Conservation (phyloP, 2,113 vertebrate genomes). For the Tragelaphus scriptus region DNA sequence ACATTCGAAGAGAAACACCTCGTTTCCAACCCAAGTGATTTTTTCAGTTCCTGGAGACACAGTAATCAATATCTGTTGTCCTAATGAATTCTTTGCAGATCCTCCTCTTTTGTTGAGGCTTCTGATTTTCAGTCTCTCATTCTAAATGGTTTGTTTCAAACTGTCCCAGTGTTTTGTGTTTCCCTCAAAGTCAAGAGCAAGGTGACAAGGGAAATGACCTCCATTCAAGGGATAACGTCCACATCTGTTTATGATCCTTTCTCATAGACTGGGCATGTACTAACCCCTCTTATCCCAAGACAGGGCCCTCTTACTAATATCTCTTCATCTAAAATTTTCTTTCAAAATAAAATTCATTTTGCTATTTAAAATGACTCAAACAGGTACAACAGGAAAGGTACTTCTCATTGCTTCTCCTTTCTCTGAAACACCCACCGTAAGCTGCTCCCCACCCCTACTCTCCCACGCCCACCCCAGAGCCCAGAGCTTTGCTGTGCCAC, state of each 20-base stretch:
- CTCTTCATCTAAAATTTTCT: background rate
- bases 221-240: background rate
- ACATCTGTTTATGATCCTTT: background rate
- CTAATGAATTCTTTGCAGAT: background rate
- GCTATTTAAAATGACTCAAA: background rate
- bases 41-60: background rate
- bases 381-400: background rate
- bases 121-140: background rate
- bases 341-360: constrained; percentile 11
- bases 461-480: rapidly evolving
- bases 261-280: background rate
- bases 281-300: background rate
- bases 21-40: background rate
- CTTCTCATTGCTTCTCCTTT: background rate
- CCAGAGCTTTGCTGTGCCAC: background rate
- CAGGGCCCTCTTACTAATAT: background rate
- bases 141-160: background rate
- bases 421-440: background rate
- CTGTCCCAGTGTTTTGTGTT: background rate
- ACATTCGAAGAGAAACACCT: constrained; percentile 45
- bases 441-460: background rate
- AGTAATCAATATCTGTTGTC: background rate
- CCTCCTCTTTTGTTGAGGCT: background rate
- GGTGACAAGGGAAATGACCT: background rate
- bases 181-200: constrained; percentile 29